Base-by-base conservation (phyloP, 1,140 invertebrate species). In the Bombyx mandarina region DNA sequence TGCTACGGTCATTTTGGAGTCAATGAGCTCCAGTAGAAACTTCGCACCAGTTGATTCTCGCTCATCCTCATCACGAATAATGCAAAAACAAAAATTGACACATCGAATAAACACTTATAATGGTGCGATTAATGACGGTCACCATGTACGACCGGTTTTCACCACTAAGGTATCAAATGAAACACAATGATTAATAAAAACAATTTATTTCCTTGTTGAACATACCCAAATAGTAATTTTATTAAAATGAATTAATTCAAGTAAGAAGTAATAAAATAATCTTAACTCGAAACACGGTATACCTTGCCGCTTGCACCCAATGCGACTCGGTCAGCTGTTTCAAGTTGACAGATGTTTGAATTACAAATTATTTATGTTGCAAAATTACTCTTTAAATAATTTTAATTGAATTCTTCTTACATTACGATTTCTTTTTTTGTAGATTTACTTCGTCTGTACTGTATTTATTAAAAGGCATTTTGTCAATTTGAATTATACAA, bases 191-290 rank as follows among this genome's bases (percentile, higher is more conserved):
- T 67, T 46, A 68, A 73, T 69, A 71, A 79, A 78, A 76, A 73
- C 65, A 78, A 75, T 83, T 83, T 79, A 83, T 75, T 83, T 56
- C 71, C 81, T 83, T 75, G 77, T 78, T 76, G 67, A 66, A 43
- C 61, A 65, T 57, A 56, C 60, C 55, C 54, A 61, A 59, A 57
- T 62, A 53, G 55, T 18, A 26, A 50, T 50, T 50, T 22, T 22
- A 22, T 26, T 26, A 3, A 3, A 50, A 18, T 50, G 12, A 50
- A 50, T 50, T 50, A 50, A 22, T 12, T 22, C 26, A 50, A 50
- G 8, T 50, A 50, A 50, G 6, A 12, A 18, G 12, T 50, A n/a
- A 12, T 50, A 3, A 61, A 54, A 60, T 57, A 47, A 52, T 51
- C 61, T 50, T 62, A 45, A 52, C 50, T 69, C 64, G 79, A 85